A percentile compares a stretch with the other conserved stretches of the same genome.
Conservation (phyloP, 2,113 vertebrate species). For the Etia nguti region DNA sequence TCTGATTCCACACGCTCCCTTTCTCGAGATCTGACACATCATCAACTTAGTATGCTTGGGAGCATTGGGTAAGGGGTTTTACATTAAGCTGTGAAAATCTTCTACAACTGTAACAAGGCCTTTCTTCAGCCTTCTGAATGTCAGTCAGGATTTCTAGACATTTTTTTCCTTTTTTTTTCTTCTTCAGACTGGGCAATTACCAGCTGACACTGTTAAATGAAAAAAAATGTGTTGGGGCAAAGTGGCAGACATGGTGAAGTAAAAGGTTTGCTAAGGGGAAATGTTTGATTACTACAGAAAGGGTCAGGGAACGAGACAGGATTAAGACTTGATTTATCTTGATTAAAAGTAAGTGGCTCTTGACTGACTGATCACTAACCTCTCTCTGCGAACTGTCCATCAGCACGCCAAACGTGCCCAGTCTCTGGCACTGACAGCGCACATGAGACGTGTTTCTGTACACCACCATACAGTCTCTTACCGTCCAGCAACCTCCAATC, state of each 20-base stretch:
- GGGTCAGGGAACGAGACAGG: background rate
- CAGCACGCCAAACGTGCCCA: slow-evolving; percentile 92
- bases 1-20: background rate
- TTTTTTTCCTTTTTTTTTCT: background rate
- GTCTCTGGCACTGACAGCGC: slow-evolving; percentile 91
- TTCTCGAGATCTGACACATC: background rate
- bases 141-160: background rate
- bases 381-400: slow-evolving; percentile 98
- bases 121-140: background rate
- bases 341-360: background rate
- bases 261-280: background rate
- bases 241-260: background rate
- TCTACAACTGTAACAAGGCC: slow-evolving; percentile 1
- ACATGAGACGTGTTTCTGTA: slow-evolving; percentile 93
- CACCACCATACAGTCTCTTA: slow-evolving; percentile 89
- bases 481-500: slow-evolving; percentile 86
- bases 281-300: background rate
- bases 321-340: background rate
- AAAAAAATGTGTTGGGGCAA: background rate
- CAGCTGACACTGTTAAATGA: background rate
- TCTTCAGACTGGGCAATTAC: background rate
- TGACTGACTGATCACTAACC: slow-evolving; percentile 63
- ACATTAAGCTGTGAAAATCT: slow-evolving; percentile 12
- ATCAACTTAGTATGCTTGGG: background rate
- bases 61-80: background rate